These are phyloP conservation scores for Himalopsyche anomala DNA, from an alignment of 2,888 invertebrate species.

Conservation along the genomic window DNA sequence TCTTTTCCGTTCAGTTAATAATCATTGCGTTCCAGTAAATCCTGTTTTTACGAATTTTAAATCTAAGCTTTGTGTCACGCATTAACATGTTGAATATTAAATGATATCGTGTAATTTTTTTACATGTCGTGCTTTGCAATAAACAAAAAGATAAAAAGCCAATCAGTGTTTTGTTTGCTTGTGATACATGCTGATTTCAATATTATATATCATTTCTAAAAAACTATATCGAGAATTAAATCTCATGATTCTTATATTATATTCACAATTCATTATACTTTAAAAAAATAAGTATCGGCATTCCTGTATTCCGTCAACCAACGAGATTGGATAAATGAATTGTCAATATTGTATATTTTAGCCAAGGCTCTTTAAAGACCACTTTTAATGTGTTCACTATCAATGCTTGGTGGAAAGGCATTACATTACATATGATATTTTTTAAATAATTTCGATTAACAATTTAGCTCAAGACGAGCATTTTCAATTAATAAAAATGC, in stretches of 20 bases:
- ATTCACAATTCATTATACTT: no score
- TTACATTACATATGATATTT: no score
- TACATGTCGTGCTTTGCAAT: neutral
- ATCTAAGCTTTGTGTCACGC: conserved; percentile 17
- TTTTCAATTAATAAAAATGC: no score
- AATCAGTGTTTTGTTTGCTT: neutral
- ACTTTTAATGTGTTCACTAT: no score
- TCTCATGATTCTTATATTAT: neutral
- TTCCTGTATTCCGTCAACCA: no score
- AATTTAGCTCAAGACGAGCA: no score
- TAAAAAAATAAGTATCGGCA: no score
- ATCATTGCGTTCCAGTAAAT: conserved; percentile 28
- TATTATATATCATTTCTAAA: neutral
- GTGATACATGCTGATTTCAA: neutral
- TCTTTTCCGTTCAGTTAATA: conserved; percentile 8
- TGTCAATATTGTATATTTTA: no score
- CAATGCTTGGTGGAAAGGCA: no score
- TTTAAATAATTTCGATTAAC: no score
- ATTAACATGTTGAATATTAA: conserved; percentile 22
- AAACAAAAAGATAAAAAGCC: neutral
- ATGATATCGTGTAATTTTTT: neutral
- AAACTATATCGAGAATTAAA: neutral
- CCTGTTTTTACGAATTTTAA: neutral
- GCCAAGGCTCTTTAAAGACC: no score
- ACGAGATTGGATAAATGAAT: no score